Evolutionary conservation across 2,888 invertebrate genomes (phyloP).

Genomic region (Empis livida): DNA sequence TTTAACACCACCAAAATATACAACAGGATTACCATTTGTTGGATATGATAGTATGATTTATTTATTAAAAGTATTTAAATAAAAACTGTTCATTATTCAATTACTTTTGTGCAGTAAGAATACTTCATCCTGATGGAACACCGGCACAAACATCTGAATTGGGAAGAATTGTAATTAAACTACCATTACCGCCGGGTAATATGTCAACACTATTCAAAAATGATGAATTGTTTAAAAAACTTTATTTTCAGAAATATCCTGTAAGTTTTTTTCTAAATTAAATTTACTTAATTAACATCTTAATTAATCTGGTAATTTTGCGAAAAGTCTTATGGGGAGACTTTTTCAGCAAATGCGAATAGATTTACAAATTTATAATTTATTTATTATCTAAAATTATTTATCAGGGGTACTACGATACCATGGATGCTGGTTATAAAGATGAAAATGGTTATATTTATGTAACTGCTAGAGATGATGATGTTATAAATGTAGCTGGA

Average conservation of each 20-base stretch:
- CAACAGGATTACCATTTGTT: conserved; percentile 76
- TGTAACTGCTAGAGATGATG: conserved; percentile 85
- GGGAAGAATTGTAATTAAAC: conserved; percentile 68
- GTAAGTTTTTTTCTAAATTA: conserved; percentile 41
- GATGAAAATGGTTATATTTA: conserved; percentile 74
- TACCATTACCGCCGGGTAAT: conserved; percentile 83
- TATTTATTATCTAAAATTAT: not conserved
- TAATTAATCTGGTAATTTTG: too few relatives aligned
- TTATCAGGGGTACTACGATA: conserved; percentile 50
- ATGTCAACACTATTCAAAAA: conserved; percentile 72
- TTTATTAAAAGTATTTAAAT: not conserved
- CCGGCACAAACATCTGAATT: conserved; percentile 58
- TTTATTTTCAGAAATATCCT: conserved; percentile 71
- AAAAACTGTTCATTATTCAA: not conserved
- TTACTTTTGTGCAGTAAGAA: conserved; percentile 44
- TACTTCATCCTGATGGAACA: conserved; percentile 54
- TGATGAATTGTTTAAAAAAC: conserved; percentile 63
- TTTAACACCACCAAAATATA: conserved; percentile 55
- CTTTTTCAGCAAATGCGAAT: not conserved
- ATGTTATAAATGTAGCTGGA: conserved; percentile 88
- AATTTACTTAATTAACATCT: too few relatives aligned
- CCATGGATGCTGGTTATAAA: conserved; percentile 86
- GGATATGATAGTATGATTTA: conserved; percentile 66
- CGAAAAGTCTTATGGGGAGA: too few relatives aligned
- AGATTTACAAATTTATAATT: not conserved